A percentile compares a stretch with the other conserved stretches of the same genome.
These are phyloP conservation scores for Procambarus clarkii DNA, from an alignment of 1,140 invertebrate genomes.

Conservation along the genomic window DNA sequence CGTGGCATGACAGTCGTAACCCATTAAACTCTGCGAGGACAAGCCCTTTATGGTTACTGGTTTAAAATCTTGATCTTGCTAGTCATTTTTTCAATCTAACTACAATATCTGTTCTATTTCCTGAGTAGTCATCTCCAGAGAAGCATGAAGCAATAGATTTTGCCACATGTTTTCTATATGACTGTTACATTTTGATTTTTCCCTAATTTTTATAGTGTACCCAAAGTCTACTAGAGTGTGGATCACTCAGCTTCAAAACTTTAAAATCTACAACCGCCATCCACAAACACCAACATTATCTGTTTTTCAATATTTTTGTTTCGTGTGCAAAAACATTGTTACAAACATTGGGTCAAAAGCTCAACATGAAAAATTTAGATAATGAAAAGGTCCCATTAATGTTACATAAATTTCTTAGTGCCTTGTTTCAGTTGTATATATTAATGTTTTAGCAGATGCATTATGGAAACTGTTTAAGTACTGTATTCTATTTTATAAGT, in stretches of 20 bases:
- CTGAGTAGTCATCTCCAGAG: background rate
- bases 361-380: constrained; percentile 36
- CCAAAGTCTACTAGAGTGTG: background rate
- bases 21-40: constrained; percentile 20
- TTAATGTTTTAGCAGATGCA: constrained; percentile 67
- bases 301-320: constrained; percentile 21
- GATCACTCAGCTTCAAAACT: background rate
- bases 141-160: background rate
- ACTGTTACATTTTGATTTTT: background rate
- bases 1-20: constrained; percentile 31
- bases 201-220: background rate
- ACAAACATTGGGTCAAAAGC: constrained; percentile 39
- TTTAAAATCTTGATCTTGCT: background rate
- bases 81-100: background rate
- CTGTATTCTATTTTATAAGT: constrained; percentile 40
- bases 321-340: constrained; percentile 46
- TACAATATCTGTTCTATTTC: background rate
- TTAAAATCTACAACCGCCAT: constrained; percentile 42
- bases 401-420: constrained; percentile 55
- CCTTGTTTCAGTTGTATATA: constrained; percentile 64
- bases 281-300: constrained; percentile 42
- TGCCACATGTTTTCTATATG: background rate
- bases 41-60: background rate
- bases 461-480: constrained; percentile 52
- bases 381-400: constrained; percentile 28